Conservation (phyloP, 2,888 invertebrate species). For the Platycheirus albimanus region DNA sequence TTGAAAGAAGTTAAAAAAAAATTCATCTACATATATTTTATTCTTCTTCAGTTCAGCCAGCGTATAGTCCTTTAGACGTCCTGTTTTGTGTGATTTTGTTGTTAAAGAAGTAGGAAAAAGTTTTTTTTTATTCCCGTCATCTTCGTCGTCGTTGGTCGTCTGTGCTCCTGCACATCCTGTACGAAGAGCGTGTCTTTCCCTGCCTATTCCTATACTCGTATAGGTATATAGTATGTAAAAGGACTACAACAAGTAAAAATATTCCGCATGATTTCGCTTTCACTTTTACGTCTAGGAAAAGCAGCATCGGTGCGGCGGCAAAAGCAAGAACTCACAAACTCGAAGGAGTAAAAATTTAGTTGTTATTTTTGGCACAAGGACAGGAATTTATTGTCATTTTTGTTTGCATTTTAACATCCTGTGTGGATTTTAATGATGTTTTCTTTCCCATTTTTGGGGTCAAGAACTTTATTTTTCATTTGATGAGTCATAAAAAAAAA, state of each 20-base stretch:
- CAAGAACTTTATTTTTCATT: constrained; percentile 62
- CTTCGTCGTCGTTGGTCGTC: too few species aligned
- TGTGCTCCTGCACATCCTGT: constrained; percentile 43
- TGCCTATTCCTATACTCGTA: constrained; percentile 9
- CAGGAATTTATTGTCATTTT: constrained; percentile 70
- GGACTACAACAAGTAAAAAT: constrained; percentile 19
- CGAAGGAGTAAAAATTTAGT: constrained; percentile 53
- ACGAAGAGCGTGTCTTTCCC: constrained; percentile 10
- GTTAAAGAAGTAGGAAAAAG: constrained; percentile 35
- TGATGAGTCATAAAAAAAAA: constrained; percentile 60
- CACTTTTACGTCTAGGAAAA: constrained; percentile 59
- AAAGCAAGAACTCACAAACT: not conserved
- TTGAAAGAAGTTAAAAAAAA: constrained; percentile 57
- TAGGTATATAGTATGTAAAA: too few species aligned
- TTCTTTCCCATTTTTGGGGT: constrained; percentile 39
- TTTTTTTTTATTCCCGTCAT: too few species aligned
- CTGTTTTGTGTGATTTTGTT: constrained; percentile 48
- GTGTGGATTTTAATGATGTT: constrained; percentile 61
- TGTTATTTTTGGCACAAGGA: constrained; percentile 73
- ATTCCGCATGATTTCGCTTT: constrained; percentile 72
- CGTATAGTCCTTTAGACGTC: constrained; percentile 23
- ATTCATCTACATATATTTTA: constrained; percentile 40
- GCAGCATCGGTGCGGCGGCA: too few species aligned
- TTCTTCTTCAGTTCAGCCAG: constrained; percentile 13
- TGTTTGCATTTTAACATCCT: constrained; percentile 58